Evolutionary conservation across 2,888 invertebrate species (phyloP), one percentile per base, ranked within the genome.

Genomic region (Exocentrus adspersus): DNA sequence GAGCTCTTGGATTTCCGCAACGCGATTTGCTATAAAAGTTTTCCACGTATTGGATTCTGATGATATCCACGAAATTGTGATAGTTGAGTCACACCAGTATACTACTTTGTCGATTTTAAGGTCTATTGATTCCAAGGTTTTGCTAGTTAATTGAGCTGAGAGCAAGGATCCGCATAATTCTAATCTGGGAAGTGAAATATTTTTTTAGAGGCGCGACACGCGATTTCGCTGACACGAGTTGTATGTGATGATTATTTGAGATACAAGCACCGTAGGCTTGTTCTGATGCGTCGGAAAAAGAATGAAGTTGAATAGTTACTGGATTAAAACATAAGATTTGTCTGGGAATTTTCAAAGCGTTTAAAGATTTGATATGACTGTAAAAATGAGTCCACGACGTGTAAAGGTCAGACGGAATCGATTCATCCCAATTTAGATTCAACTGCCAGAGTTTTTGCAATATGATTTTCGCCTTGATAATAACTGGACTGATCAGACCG

Each of bases 111-210:
- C n/a, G n/a, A n/a, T n/a, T n/a, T n/a, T n/a, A n/a, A n/a, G n/a
- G 17, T 20, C 30, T 37, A 12, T 6, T 5, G 12, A 5, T 12
- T 14, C 16, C 6, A 41, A 9, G 1, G 30, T 52, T 21, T 60
- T 24, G 14, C 17, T 7, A 6, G 28, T 28, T 6, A 28, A 7
- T 28, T 28, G 28, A 7, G 7, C 28, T 28, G 28, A 28, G 7
- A 28, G 28, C 28, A 28, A 28, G 7, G 28, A 6, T n/a, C n/a
- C n/a, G n/a, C n/a, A n/a, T n/a, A n/a, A n/a, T n/a, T n/a, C n/a
- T n/a, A n/a, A n/a, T n/a, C 71, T 16, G 10, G 78, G 77, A 14
- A 78, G 43, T 2, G 76, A 64, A 1, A 73, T 52, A 30, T 56
- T 64, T 50, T 72, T n/a, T 72, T 2, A 65, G 24, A 3, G 74